Evolutionary conservation across 2,888 invertebrate species (phyloP), one percentile per base, ranked within the genome.

Genomic region (Parnassius apollo): DNA sequence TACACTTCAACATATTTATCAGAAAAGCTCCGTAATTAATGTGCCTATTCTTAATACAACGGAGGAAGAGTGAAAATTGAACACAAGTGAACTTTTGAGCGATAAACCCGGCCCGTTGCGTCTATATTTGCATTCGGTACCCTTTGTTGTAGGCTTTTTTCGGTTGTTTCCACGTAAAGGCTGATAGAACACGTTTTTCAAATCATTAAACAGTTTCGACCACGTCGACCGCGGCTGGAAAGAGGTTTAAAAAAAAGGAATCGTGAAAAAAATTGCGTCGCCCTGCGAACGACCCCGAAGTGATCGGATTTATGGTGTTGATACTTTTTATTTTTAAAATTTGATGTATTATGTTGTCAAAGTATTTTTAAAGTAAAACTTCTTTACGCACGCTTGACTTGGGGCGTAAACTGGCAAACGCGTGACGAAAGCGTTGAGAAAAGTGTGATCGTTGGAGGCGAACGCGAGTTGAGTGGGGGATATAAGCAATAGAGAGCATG

Each of bases 111-210:
- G 71, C 74, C 76, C 76, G 75, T 75, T 77, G 81, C 80, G 88
- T 89, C 82, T 89, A 89, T 91, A 90, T 91, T 91, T 91, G 88
- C 89, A 81, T 82, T 83, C 76, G 77, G 83, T 84, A 89, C 88
- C 90, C 88, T 87, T 87, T 87, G 86, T 88, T 88, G 84, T 83
- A 84, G 85, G 83, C 88, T 90, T 91, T 78, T 91, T 90, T 88
- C 89, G 88, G 87, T 88, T 88, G 90, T 88, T 88, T 85, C 91
- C 86, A 86, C 82, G 85, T 85, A 88, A 86, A 90, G 85, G 87
- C 90, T 90, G 91, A 91, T 91, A 91, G 90, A 91, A 91, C 91
- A 91, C 91, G 91, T 91, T 91, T 90, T 91, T 91, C 91, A 90
- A 91, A 91, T 91, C 91, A 90, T 91, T 91, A 91, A 91, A 90